Base-by-base conservation (phyloP, 2,888 invertebrate species). In the Eupeodes latifasciatus region DNA sequence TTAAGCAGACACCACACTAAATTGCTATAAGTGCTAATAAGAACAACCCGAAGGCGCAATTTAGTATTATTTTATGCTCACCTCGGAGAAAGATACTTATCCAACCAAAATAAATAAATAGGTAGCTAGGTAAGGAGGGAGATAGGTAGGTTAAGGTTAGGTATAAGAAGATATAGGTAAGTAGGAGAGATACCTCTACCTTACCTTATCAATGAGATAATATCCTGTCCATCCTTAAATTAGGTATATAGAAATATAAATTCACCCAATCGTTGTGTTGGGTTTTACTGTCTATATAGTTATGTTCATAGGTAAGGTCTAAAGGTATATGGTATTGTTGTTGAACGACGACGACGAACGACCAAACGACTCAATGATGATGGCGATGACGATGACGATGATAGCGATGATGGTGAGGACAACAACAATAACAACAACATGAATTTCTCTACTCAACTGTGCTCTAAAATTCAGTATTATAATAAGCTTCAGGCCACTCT, bases 11-110 rank as follows among this genome's bases (percentile, higher is more conserved):
- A 77, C 71, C 71, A 59, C 69, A 62, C 49, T 27, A 53, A 57
- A 79, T 72, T 83, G 79, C 76, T 83, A 83, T 76, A 83, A 87
- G 86, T 87, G 86, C 83, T 80, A 83, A 87, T 87, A 83, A 72
- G 57, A 72, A 87, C 83, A 76, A 76, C 86, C 86, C 66, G 71
- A 83, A 83, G 76, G 59, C 76, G 64, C 53, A 62, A 75, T 71
- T 83, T 75, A 59, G 75, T 82, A 59, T 59, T 82, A 82, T 86
- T 69, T 72, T 57, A 67, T 79, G 76, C 72, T 83, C 79, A 83
- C 83, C 86, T 83, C 76, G 61, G 36, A 77, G 71, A 76, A 59
- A 80, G 71, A 80, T 76, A 66, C 79, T 80, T 87, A 80, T 80
- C 66, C 72, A 47, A 62, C 71, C 59, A 72, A 72, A 36, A 69